Evolutionary conservation across 2,888 invertebrate genomes (phyloP), one percentile per base, ranked within the genome.

Genomic region (Camponotus fellah): DNA sequence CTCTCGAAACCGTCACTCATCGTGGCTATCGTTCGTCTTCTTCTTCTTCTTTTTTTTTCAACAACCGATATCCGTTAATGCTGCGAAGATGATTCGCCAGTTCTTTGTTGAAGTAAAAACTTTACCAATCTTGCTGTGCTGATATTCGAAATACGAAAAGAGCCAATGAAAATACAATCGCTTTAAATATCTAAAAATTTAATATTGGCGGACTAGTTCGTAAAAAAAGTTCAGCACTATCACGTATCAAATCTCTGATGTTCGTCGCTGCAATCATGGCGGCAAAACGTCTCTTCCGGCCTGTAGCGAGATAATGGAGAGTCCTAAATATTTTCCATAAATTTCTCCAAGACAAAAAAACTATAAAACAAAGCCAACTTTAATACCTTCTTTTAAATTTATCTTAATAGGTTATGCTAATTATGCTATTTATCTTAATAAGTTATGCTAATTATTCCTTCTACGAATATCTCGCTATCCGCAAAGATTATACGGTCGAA

Each of bases 1-100:
- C 17, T 65, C 37, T 21, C 56, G 56, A 79, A 69, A 34, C 10
- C 60, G n/a, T 34, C 69, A 37, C 60, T 60, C 71, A 26, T 60
- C 71, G 60, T 80, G 60, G 71, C 66, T 77, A 37, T 49, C 46
- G 34, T 14, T 46, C 21, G 66, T 77, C n/a, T 53, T 49, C 17
- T 46, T 65, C 49, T 17, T 56, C 43, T 4, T 12, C 46, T 40
- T 56, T 12, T 56, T 12, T 12, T 65, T 9, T 26, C 64, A 26
- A 21, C n/a, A 8, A 76, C 37, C 14, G 14, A 34, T 62, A 40
- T 60, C 10, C 46, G 9, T 37, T 58, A 32, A 74, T 12, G 26
- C 17, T 14, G 40, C 53, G 14, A 49, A 49, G 49, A 17, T 49
- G 49, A 49, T 17, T 43, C 43, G 43, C 43, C 12, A 43, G 14